These are phyloP conservation scores for Gymnocephalus cernua DNA, from an alignment of 2,113 vertebrate genomes.

Conservation along the genomic window DNA sequence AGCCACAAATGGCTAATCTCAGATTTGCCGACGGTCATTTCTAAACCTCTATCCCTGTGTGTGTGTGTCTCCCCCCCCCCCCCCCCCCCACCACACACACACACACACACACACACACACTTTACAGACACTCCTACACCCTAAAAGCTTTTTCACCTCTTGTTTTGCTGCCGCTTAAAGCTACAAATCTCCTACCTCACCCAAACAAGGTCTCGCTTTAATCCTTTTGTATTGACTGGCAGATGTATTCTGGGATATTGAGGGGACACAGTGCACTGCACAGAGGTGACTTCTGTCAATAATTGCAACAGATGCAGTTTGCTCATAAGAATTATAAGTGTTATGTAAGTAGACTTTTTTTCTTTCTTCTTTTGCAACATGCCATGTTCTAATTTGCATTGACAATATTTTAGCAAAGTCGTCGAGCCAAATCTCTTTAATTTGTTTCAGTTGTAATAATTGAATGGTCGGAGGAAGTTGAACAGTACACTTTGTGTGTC, in stretches of 20 bases:
- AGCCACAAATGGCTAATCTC: constrained; percentile 24
- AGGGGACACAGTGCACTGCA: not conserved
- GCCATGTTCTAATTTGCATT: not conserved
- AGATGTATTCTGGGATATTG: constrained; percentile 43
- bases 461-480: too few relatives aligned
- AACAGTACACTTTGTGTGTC: too few relatives aligned
- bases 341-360: not conserved
- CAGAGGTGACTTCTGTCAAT: not conserved
- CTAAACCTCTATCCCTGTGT: not conserved
- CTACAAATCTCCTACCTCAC: constrained; percentile 49
- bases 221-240: constrained; percentile 21
- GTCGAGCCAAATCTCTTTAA: not conserved
- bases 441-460: not conserved
- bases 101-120: too few relatives aligned
- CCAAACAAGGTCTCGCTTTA: constrained; percentile 44
- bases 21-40: constrained; percentile 12
- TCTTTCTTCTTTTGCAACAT: not conserved
- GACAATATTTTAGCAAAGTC: not conserved
- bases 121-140: not conserved
- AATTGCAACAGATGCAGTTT: not conserved
- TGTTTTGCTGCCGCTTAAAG: constrained; percentile 3
- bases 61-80: not conserved
- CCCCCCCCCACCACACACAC: not conserved
- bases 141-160: not conserved
- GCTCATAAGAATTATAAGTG: not conserved